These are phyloP conservation scores for Aphelenchoides avenae DNA, from an alignment of 1,140 invertebrate species.

Conservation along the genomic window DNA sequence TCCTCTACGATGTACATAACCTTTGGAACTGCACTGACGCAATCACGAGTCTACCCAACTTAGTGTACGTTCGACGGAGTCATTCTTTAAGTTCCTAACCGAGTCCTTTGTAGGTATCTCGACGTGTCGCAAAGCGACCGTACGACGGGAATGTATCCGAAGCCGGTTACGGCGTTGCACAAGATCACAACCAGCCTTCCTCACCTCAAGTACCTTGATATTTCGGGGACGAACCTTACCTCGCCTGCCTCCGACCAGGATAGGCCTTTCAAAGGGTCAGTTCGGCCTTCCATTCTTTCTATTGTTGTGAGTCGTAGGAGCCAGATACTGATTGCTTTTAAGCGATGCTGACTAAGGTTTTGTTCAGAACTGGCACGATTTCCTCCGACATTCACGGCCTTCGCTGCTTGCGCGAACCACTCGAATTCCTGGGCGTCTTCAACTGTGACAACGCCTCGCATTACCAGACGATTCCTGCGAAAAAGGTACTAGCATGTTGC, in stretches of 20 bases:
- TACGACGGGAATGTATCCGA: conserved; percentile 14
- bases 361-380: not conserved
- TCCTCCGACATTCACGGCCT: conserved; percentile 31
- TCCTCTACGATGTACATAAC: conserved; percentile 33
- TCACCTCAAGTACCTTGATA: conserved; percentile 24
- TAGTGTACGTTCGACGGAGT: conserved; percentile 13
- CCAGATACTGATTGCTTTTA: not conserved
- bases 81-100: too few relatives aligned
- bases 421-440: conserved; percentile 36
- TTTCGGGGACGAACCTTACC: conserved; percentile 32
- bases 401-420: conserved; percentile 17
- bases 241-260: conserved; percentile 26
- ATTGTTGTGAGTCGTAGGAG: not conserved
- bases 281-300: conserved; percentile 1
- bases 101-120: conserved; percentile 24
- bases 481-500: conserved; percentile 23
- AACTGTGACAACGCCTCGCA: conserved; percentile 30
- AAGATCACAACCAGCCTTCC: conserved; percentile 19
- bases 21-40: conserved; percentile 17
- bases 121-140: conserved; percentile 37
- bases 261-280: conserved; percentile 18
- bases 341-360: conserved; percentile 2
- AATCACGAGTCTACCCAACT: not conserved
- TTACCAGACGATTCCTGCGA: conserved; percentile 27
- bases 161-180: conserved; percentile 29